Evolutionary conservation across 2,113 vertebrate genomes (phyloP), one percentile per base, ranked within the genome.

Genomic region (Lynx canadensis): DNA sequence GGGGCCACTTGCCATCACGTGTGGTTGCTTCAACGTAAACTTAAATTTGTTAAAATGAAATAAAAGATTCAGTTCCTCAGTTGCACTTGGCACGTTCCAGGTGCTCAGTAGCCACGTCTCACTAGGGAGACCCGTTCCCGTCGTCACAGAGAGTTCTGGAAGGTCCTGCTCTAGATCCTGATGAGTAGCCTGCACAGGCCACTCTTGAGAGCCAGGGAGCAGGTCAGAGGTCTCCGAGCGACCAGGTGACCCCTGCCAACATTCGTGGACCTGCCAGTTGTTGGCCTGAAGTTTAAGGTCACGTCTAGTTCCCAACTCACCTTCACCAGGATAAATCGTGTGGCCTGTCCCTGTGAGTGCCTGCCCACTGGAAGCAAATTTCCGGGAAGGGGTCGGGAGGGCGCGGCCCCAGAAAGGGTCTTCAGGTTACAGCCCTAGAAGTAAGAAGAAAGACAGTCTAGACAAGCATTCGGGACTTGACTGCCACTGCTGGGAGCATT

Each of bases 51-150:
- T 66, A n/a, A 7, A 48, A 31, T 16, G 21, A 63, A 92, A 88
- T 36, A 23, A 31, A 27, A 68, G 16, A 4, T 2, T 48, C 52
- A 38, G 33, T 27, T 41, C 55, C 88, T 85, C 1, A 0, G 27
- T 33, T 38, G 18, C 65, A n/a, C 36, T 29, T 15, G 3, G 68
- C 74, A 19, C 60, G 6, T 31, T 27, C 15, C 1, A 23, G 11
- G 65, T 33, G 25, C 57, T 38, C 9, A 5, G n/a, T 21, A 18
- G 82, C 76, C 55, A 7, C 31, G 0, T 16, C 31, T 29, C 1
- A 0, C 4, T 0, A 1, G 9, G 12, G 50, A 16, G 16, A 9
- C 55, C 73, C 14, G 0, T 33, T 27, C 29, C 52, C 4, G 0
- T 33, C 19, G 1, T 9, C 76, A 27, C 25, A 4, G 50, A 27